Conservation (phyloP, 1,140 invertebrate species). For the Drosophila tristis region DNA sequence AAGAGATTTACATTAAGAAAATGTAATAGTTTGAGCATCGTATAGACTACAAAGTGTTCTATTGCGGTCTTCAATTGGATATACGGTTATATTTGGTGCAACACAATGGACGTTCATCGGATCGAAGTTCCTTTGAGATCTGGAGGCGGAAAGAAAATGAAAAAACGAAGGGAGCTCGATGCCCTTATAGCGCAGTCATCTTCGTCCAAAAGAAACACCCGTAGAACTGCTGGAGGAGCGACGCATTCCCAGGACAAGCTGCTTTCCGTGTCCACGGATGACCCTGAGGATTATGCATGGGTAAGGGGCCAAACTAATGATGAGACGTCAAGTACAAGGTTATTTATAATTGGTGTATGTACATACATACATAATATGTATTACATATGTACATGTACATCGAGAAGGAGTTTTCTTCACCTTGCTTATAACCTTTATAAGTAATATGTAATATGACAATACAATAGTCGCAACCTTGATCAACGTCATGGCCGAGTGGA, state of each 20-base stretch:
- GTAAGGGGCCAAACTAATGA: slow-evolving; percentile 35
- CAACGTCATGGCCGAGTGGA: too few relatives aligned
- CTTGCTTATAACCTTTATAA: too few relatives aligned
- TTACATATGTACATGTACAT: slow-evolving; percentile 1
- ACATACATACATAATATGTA: too few relatives aligned
- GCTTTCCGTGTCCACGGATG: slow-evolving; percentile 84
- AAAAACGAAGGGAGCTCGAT: slow-evolving; percentile 85
- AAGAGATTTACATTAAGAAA: slow-evolving; percentile 37
- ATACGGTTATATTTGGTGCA: slow-evolving; percentile 5
- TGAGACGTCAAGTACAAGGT: slow-evolving; percentile 18
- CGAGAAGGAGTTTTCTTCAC: too few relatives aligned
- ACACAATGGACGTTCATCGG: slow-evolving; percentile 77
- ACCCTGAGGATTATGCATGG: slow-evolving; percentile 83
- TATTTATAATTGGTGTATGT: slow-evolving; percentile 2
- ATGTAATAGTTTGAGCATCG: slow-evolving; percentile 32
- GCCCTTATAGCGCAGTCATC: slow-evolving; percentile 84
- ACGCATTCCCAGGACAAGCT: slow-evolving; percentile 83
- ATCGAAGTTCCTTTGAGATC: slow-evolving; percentile 82
- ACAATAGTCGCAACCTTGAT: too few relatives aligned
- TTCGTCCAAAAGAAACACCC: slow-evolving; percentile 61
- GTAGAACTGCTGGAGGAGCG: slow-evolving; percentile 41
- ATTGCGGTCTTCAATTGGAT: slow-evolving; percentile 25
- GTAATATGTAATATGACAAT: too few relatives aligned
- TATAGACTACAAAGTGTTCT: slow-evolving; percentile 24
- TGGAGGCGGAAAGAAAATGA: slow-evolving; percentile 85